These are phyloP conservation scores for Drosophila sordidapex DNA, from an alignment of 2,888 invertebrate species.

Conservation along the genomic window DNA sequence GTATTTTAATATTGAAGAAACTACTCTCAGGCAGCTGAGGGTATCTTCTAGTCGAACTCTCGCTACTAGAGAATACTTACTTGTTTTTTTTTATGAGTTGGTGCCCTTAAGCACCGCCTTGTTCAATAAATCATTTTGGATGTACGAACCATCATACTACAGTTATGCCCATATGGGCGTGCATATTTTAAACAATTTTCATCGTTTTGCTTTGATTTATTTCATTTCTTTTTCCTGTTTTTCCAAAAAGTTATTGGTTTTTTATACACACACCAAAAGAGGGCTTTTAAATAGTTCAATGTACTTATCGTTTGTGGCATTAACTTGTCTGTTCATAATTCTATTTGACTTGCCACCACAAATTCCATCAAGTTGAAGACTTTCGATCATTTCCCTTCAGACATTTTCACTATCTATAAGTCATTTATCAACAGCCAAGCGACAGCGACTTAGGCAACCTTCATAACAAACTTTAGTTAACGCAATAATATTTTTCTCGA, in stretches of 20 bases:
- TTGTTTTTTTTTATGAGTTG: constrained; percentile 31
- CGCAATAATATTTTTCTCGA: constrained; percentile 26
- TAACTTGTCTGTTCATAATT: constrained; percentile 62
- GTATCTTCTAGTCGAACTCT: background rate
- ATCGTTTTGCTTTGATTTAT: constrained; percentile 49
- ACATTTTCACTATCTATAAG: constrained; percentile 53
- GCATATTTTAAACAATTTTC: constrained; percentile 64
- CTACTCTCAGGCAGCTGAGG: background rate
- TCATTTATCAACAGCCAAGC: constrained; percentile 66
- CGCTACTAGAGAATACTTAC: background rate
- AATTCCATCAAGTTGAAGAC: constrained; percentile 45
- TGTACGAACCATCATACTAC: constrained; percentile 14
- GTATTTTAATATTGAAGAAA: background rate
- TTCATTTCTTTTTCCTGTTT: constrained; percentile 25
- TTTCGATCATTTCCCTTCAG: constrained; percentile 10
- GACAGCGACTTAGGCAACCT: constrained; percentile 24
- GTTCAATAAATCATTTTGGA: constrained; percentile 58
- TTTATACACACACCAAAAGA: constrained; percentile 7
- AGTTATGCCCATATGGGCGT: constrained; percentile 45
- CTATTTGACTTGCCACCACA: constrained; percentile 41
- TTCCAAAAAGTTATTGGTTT: constrained; percentile 5
- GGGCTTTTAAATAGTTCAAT: constrained; percentile 6
- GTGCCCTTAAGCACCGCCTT: constrained; percentile 40
- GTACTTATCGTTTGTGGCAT: constrained; percentile 43
- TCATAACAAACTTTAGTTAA: constrained; percentile 16